Evolutionary conservation across 2,888 invertebrate genomes (phyloP).

Genomic region (Microchrysa polita): DNA sequence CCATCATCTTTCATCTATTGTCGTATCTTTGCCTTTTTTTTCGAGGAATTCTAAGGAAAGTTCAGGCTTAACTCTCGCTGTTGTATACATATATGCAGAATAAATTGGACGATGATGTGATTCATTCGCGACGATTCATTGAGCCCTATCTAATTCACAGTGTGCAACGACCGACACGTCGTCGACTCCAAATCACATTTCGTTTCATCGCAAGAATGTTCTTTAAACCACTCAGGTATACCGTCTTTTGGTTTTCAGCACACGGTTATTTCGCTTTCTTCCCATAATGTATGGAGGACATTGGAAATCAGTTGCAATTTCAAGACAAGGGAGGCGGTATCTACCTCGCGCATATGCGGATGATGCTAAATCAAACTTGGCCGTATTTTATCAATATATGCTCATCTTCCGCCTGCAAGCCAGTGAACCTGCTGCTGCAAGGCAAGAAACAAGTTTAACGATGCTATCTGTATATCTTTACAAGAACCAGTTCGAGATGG

Average conservation of each 20-base stretch:
- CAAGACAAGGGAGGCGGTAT: too few species aligned
- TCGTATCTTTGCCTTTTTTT: neutral
- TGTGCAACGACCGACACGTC: neutral
- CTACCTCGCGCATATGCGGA: too few species aligned
- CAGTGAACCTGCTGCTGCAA: neutral
- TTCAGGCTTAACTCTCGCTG: neutral
- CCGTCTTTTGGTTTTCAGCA: neutral
- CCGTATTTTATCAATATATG: neutral
- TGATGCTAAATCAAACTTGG: neutral
- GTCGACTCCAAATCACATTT: conserved; percentile 1
- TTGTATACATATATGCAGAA: neutral
- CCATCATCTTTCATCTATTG: too few species aligned
- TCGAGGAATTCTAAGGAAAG: conserved; percentile 23
- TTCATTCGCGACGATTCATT: conserved; percentile 8
- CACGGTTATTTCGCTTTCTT: neutral
- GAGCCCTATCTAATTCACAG: conserved; percentile 23
- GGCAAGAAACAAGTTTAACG: neutral
- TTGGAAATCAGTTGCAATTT: too few species aligned
- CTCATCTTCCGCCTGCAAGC: neutral
- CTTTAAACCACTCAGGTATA: neutral
- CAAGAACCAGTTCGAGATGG: conserved; percentile 25
- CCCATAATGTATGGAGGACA: neutral
- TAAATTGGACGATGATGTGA: neutral
- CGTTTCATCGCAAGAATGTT: neutral
- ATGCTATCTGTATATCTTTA: too few species aligned